These are phyloP conservation scores for Leucophenga varia DNA, from an alignment of 1,140 invertebrate genomes.

Conservation along the genomic window DNA sequence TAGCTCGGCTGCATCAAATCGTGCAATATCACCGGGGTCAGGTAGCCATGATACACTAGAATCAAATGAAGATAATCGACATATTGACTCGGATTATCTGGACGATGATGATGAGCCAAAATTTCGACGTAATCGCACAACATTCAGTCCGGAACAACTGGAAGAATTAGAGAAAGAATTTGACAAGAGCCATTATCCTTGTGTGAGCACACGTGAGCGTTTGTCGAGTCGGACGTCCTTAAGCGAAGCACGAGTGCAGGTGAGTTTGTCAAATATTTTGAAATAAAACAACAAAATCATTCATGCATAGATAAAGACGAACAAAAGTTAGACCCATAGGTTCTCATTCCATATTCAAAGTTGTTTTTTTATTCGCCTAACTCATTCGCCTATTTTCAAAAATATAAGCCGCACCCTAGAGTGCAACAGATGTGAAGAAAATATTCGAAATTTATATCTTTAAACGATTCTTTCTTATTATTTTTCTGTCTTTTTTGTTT, in stretches of 20 bases:
- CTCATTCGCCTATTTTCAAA: too few species aligned
- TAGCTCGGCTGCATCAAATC: conserved; percentile 20
- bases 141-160: conserved; percentile 90
- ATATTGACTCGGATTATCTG: conserved; percentile 69
- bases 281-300: background rate
- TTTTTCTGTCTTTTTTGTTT: too few species aligned
- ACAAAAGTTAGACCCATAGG: too few species aligned
- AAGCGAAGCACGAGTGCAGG: conserved; percentile 95
- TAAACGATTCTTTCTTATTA: too few species aligned
- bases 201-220: conserved; percentile 87
- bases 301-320: too few species aligned
- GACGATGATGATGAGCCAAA: conserved; percentile 82
- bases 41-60: conserved; percentile 54
- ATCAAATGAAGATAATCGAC: conserved; percentile 49
- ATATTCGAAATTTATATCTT: too few species aligned
- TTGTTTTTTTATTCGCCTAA: too few species aligned
- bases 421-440: too few species aligned
- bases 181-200: conserved; percentile 94
- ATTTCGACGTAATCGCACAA: conserved; percentile 89
- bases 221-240: conserved; percentile 89
- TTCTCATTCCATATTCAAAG: too few species aligned
- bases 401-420: too few species aligned
- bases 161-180: conserved; percentile 95
- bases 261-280: conserved; percentile 56
- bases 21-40: conserved; percentile 49